Percentiles rank a stretch among this genome's conserved stretches.
Conservation (phyloP, 2,113 vertebrate species). For the Agapornis roseicollis region DNA sequence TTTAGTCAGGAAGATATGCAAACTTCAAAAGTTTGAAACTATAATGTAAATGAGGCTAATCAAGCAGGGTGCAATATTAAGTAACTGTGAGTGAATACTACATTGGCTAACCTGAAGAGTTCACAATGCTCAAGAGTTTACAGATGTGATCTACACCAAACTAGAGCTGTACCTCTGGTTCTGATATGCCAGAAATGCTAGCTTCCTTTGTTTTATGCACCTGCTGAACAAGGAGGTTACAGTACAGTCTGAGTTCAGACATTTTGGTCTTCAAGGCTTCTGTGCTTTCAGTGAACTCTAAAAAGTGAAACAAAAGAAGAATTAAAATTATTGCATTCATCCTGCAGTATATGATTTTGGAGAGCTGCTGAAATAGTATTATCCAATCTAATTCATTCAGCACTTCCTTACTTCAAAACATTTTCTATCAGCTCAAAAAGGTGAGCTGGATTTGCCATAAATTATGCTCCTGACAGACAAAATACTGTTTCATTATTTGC, state of each 20-base stretch:
- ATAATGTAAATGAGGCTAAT: background rate
- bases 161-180: conserved; percentile 65
- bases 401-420: background rate
- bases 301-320: conserved; percentile 35
- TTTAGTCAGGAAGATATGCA: background rate
- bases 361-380: background rate
- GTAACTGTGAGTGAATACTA: background rate
- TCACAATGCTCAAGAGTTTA: background rate
- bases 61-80: background rate
- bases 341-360: background rate
- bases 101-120: background rate
- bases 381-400: background rate
- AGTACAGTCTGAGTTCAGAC: conserved; percentile 95
- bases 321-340: background rate
- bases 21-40: background rate
- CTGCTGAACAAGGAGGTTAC: conserved; percentile 97
- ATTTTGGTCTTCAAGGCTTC: conserved; percentile 95
- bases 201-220: conserved; percentile 88
- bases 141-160: background rate
- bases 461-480: background rate
- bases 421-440: background rate
- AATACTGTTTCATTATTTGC: background rate
- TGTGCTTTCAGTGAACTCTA: conserved; percentile 94
- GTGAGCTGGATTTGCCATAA: background rate
- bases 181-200: conserved; percentile 48